Evolutionary conservation across 2,113 vertebrate species (phyloP), one percentile per base, ranked within the genome.

Genomic region (Passerina amoena): DNA sequence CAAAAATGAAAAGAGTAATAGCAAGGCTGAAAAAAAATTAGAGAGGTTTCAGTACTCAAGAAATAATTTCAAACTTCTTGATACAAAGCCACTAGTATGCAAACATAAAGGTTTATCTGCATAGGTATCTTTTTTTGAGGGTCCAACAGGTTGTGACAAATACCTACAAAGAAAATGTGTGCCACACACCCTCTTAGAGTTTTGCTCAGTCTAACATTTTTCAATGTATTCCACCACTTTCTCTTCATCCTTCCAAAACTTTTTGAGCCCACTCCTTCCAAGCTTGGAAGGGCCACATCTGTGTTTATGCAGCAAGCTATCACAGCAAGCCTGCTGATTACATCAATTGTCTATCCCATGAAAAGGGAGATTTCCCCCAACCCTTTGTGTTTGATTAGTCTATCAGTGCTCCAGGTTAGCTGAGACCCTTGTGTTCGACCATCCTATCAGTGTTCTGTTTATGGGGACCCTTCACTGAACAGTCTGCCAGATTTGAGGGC

Each of bases 91-190:
- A 9, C 22, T 65, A 50, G 3, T 33, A 42, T 21, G 11, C 18
- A 45, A 57, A 42, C 12, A 59, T 16, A 23, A 10, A 35, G 0
- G 0, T 47, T 59, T 21, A 27, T 27, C 3, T 28, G 3, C 11
- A 1, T 28, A 42, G 44, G 1, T 35, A 24, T 50, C 7, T 47
- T 12, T 59, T 91, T 61, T 61, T 30, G 33, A 28, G 23, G 4
- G 6, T 85, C 30, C 16, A 90, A 6, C 9, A 72, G 0, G 0
- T 11, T 60, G 9, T 40, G 40, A 80, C 57, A 88, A 42, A 21
- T 60, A 33, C 8, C 11, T 51, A 20, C 6, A 51, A 82, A 82
- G 6, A 8, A 44, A 72, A 44, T 25, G 3, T 23, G 8, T 56
- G 17, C 27, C 38, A n/a, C 12, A 47, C 5, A 30, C n/a, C 31